Percentiles rank a stretch among this genome's conserved stretches.
Conservation (phyloP, 1,140 invertebrate genomes). For the Lasioglossum baleicum region DNA sequence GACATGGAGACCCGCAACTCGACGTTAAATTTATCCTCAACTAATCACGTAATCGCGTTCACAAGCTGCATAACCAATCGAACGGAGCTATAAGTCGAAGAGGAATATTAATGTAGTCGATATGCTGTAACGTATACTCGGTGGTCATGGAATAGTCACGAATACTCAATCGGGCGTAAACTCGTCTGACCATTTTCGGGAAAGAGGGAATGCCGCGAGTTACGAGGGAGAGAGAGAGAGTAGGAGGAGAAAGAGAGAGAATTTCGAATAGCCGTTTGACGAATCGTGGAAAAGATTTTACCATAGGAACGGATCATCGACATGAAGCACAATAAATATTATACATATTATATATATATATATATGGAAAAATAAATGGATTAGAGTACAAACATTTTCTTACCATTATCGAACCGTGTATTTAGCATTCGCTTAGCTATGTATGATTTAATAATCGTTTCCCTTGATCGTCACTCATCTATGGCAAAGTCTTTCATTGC, state of each 20-base stretch:
- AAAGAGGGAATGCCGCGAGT: slow-evolving; percentile 11
- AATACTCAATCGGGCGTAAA: slow-evolving; percentile 58
- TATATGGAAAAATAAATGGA: too few species aligned
- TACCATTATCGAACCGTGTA: neutral
- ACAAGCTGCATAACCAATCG: slow-evolving; percentile 40
- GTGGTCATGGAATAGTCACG: slow-evolving; percentile 64
- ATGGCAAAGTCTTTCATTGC: slow-evolving; percentile 31
- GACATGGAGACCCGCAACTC: slow-evolving; percentile 20
- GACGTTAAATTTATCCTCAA: slow-evolving; percentile 44
- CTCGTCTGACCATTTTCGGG: slow-evolving; percentile 47
- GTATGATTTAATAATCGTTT: neutral
- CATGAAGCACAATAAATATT: slow-evolving; percentile 13
- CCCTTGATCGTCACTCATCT: neutral
- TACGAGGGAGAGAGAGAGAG: neutral
- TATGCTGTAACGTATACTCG: slow-evolving; percentile 62
- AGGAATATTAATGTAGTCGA: slow-evolving; percentile 59
- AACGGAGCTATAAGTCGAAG: slow-evolving; percentile 32
- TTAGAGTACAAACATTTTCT: slow-evolving; percentile 8
- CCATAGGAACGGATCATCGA: slow-evolving; percentile 12
- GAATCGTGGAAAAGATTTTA: slow-evolving; percentile 33
- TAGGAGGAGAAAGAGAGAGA: too few species aligned
- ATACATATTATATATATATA: too few species aligned
- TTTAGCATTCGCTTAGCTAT: too few species aligned
- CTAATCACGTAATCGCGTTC: slow-evolving; percentile 51
- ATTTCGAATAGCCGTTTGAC: slow-evolving; percentile 20